Evolutionary conservation across 2,113 vertebrate species (phyloP).

Genomic region (Mohoua ochrocephala): DNA sequence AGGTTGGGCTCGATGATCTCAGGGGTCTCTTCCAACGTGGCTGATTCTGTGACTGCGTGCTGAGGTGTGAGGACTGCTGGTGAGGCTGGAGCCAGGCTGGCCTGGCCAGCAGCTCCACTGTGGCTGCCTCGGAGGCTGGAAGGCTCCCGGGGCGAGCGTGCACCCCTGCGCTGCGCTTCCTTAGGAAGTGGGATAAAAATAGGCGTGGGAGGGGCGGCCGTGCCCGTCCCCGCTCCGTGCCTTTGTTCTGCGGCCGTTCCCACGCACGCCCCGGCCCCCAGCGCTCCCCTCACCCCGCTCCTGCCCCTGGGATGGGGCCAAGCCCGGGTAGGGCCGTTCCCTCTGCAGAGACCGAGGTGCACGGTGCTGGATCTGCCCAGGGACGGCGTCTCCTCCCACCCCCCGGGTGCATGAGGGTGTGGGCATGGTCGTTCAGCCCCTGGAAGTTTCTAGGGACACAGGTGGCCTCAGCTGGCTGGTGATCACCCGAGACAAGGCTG

Average conservation of each 20-base stretch:
- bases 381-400: neutral
- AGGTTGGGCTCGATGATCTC: neutral
- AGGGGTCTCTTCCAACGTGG: neutral
- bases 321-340: neutral
- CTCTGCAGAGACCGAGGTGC: neutral
- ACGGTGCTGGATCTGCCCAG: rapidly evolving
- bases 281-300: rapidly evolving
- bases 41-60: rapidly evolving
- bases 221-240: rapidly evolving
- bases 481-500: neutral
- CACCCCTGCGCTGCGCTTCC: neutral
- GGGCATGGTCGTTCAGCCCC: neutral
- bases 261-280: rapidly evolving
- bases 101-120: neutral
- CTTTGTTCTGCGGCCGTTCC: neutral
- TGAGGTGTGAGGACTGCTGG: no score
- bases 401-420: rapidly evolving
- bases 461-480: neutral
- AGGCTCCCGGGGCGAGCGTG: neutral
- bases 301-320: neutral
- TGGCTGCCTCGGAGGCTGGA: rapidly evolving
- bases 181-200: constrained; percentile 29
- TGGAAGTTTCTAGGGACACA: neutral
- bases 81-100: neutral
- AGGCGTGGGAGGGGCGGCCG: neutral